A percentile compares a stretch with the other conserved stretches of the same genome.
These are phyloP conservation scores for Trisateles emortualis DNA, from an alignment of 2,888 invertebrate genomes.

Conservation along the genomic window DNA sequence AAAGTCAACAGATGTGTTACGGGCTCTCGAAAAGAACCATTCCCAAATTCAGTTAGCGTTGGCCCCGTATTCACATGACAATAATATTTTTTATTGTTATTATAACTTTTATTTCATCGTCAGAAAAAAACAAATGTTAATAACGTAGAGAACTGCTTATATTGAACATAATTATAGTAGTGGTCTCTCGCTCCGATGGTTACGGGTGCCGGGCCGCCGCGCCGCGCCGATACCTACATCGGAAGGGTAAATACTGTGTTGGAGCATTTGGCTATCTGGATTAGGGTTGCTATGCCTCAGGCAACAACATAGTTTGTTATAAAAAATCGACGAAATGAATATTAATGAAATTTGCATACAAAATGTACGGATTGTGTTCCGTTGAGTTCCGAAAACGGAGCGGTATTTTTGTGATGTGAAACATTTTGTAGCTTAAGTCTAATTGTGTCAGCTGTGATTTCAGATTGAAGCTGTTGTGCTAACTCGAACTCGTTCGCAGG, in stretches of 20 bases:
- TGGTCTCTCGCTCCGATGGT: slow-evolving; percentile 58
- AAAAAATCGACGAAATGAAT: slow-evolving; percentile 25
- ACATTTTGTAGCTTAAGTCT: slow-evolving; percentile 3
- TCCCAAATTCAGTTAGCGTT: slow-evolving; percentile 37
- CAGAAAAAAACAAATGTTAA: slow-evolving; percentile 59
- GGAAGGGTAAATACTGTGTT: slow-evolving; percentile 46
- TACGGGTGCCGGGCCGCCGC: slow-evolving; percentile 49
- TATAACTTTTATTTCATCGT: slow-evolving; percentile 61
- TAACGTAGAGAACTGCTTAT: slow-evolving; percentile 62
- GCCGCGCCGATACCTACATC: slow-evolving; percentile 31
- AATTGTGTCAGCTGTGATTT: slow-evolving; percentile 1
- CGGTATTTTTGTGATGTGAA: not conserved
- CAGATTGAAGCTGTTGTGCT: not conserved
- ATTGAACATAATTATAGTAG: slow-evolving; percentile 71
- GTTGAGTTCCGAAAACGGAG: not conserved
- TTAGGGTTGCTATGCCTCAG: slow-evolving; percentile 35
- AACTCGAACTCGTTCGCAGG: not conserved
- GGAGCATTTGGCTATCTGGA: slow-evolving; percentile 29
- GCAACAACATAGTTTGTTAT: slow-evolving; percentile 9
- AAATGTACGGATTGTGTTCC: slow-evolving; percentile 15
- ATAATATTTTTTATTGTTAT: slow-evolving; percentile 63
- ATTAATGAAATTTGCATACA: slow-evolving; percentile 26
- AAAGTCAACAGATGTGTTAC: not conserved
- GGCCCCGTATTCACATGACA: slow-evolving; percentile 45
- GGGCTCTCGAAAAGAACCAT: not conserved